A percentile compares a stretch with the other conserved stretches of the same genome.
phyloP scores from a whole-genome alignment of 1,140 invertebrate species.

The Heliconius hewitsoni region DNA sequence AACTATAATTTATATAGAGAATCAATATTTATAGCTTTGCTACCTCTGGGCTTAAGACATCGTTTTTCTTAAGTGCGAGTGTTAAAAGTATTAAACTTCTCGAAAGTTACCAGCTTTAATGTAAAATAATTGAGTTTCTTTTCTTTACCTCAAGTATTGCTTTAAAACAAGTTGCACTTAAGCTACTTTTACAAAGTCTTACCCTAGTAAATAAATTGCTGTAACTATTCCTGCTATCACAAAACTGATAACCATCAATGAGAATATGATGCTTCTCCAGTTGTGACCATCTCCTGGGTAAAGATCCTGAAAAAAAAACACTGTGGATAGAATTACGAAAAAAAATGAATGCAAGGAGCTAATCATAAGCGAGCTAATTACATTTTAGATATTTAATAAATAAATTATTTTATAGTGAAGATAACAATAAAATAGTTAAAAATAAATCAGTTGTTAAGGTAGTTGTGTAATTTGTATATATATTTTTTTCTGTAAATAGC shows the following conservation, averaged over 20 bases:
- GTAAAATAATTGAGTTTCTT: conserved; percentile 14
- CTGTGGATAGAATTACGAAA: no score
- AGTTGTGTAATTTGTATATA: no score
- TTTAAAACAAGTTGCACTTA: conserved; percentile 3
- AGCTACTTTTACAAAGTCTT: conserved; percentile 49
- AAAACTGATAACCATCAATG: conserved; percentile 90
- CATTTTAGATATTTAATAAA: not conserved
- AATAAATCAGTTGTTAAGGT: not conserved
- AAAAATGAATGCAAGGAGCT: no score
- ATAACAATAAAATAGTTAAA: not conserved
- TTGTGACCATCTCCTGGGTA: conserved; percentile 90
- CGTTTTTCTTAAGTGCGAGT: not conserved
- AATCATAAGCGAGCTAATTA: not conserved
- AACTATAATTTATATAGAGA: not conserved
- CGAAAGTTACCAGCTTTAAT: not conserved
- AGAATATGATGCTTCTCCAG: conserved; percentile 92
- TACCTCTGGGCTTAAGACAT: not conserved
- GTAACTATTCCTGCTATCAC: conserved; percentile 92
- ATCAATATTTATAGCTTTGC: not conserved
- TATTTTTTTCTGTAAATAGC: no score
- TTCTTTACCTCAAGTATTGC: conserved; percentile 7
- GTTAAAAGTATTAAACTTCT: conserved; percentile 14
- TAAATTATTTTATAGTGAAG: not conserved
- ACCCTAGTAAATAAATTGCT: conserved; percentile 92
- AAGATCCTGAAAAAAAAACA: conserved; percentile 82